Evolutionary conservation across 2,888 invertebrate species (phyloP).

Genomic region (Latrodectus hesperus): DNA sequence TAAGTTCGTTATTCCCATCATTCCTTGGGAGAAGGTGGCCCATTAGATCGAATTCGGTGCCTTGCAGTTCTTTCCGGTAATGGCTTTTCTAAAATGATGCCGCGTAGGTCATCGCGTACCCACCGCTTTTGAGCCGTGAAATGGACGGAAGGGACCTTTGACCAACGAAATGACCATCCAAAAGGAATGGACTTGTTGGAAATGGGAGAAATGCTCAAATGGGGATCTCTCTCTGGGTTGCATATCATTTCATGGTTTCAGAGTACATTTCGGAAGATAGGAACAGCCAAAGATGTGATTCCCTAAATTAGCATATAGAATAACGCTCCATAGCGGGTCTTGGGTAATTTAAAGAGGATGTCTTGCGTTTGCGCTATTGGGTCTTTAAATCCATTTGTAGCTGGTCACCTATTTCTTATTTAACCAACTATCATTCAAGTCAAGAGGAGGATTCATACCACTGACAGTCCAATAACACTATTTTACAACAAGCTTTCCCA

Average conservation of each 20-base stretch:
- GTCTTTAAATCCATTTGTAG: background rate
- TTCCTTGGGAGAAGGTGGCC: conserved; percentile 16
- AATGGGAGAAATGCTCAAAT: conserved; percentile 28
- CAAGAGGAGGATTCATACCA: too few relatives aligned
- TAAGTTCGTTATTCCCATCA: conserved; percentile 55
- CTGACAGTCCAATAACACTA: too few relatives aligned
- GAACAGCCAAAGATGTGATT: background rate
- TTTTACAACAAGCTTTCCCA: too few relatives aligned
- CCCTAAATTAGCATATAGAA: conserved; percentile 2
- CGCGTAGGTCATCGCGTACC: conserved; percentile 20
- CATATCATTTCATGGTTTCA: conserved; percentile 18
- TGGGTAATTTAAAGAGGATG: conserved; percentile 3
- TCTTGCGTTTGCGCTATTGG: background rate
- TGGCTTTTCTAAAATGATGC: conserved; percentile 54
- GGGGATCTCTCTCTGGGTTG: conserved; percentile 25
- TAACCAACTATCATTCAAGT: too few relatives aligned
- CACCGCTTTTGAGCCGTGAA: conserved; percentile 29
- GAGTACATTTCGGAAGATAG: background rate
- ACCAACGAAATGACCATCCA: conserved; percentile 45
- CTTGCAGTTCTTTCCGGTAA: conserved; percentile 38
- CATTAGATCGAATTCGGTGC: conserved; percentile 47
- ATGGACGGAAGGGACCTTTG: conserved; percentile 39
- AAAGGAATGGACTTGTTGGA: conserved; percentile 18
- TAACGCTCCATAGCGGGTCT: background rate
- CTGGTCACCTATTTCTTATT: background rate